Conservation (phyloP, 2,888 invertebrate species). For the Tiphia femorata region DNA sequence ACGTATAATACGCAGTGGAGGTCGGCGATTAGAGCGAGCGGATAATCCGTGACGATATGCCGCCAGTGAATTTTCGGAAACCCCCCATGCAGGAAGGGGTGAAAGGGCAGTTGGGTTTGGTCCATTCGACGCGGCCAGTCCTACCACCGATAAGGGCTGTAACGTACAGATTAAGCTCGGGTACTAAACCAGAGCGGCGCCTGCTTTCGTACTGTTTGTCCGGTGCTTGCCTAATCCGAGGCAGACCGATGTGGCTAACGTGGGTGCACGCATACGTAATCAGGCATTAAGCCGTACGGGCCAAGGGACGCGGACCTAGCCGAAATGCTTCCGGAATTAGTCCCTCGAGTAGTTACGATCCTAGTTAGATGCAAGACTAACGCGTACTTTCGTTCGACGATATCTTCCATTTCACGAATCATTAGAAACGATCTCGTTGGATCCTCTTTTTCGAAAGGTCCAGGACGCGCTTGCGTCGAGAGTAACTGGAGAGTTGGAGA, state of each 20-base stretch:
- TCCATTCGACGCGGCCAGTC: neutral
- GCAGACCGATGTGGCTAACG: conserved; percentile 8
- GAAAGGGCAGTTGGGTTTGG: neutral
- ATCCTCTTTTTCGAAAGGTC: no score
- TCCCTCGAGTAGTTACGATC: no score
- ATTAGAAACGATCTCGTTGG: no score
- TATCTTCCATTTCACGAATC: no score
- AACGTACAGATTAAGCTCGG: conserved; percentile 32
- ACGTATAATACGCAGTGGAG: no score
- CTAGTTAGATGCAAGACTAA: no score
- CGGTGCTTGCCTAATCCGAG: conserved; percentile 26
- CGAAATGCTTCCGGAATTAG: no score
- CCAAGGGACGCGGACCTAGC: no score
- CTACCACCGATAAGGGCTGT: conserved; percentile 33
- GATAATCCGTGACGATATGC: neutral
- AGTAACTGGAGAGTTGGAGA: no score
- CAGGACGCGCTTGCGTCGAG: no score
- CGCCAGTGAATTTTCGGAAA: neutral
- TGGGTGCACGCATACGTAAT: conserved; percentile 34
- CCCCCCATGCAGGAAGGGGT: neutral
- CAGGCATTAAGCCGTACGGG: conserved; percentile 37
- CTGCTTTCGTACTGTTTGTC: conserved; percentile 25
- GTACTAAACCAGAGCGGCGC: conserved; percentile 19
- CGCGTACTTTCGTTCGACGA: no score
- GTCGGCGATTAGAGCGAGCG: neutral